phyloP scores from a whole-genome alignment of 2,797 vertebrate species.

The Crenichthys baileyi region DNA sequence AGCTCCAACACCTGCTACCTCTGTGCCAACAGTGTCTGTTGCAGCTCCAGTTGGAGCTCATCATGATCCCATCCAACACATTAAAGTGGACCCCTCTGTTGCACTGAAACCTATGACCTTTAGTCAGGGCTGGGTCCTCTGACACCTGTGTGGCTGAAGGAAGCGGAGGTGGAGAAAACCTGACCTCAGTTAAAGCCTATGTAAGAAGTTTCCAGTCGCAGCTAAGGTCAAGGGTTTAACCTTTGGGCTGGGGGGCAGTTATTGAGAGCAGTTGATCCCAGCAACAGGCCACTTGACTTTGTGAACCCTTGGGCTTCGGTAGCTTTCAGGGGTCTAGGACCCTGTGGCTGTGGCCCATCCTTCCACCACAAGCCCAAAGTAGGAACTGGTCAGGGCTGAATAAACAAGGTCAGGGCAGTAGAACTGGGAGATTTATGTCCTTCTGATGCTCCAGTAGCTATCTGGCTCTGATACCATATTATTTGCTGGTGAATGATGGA shows the following conservation, averaged over 20 bases:
- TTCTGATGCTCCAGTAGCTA: constrained; percentile 58
- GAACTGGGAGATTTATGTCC: constrained; percentile 75
- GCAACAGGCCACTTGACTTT: constrained; percentile 83
- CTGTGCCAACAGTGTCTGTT: constrained; percentile 26
- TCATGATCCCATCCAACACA: constrained; percentile 28
- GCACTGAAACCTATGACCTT: constrained; percentile 68
- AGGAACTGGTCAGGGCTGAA: constrained; percentile 68
- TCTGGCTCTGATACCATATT: constrained; percentile 52
- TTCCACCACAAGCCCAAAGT: constrained; percentile 38
- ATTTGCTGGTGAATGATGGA: constrained; percentile 58
- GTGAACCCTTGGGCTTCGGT: constrained; percentile 61
- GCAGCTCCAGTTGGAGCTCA: constrained; percentile 34
- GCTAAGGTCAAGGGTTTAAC: constrained; percentile 75
- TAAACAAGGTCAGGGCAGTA: constrained; percentile 78
- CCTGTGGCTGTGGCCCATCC: constrained; percentile 50
- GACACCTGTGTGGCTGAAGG: constrained; percentile 74
- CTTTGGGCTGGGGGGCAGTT: constrained; percentile 55
- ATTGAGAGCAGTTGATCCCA: constrained; percentile 71
- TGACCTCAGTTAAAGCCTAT: constrained; percentile 68
- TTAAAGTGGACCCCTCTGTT: constrained; percentile 42
- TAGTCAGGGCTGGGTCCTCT: constrained; percentile 49
- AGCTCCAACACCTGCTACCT: constrained; percentile 44
- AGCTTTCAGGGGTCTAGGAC: constrained; percentile 56
- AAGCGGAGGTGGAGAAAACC: constrained; percentile 60
- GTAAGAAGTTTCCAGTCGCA: constrained; percentile 57